A percentile compares a stretch with the other conserved stretches of the same genome.
Conservation (phyloP, 1,140 invertebrate genomes). For the Wiebesia pumilae region DNA sequence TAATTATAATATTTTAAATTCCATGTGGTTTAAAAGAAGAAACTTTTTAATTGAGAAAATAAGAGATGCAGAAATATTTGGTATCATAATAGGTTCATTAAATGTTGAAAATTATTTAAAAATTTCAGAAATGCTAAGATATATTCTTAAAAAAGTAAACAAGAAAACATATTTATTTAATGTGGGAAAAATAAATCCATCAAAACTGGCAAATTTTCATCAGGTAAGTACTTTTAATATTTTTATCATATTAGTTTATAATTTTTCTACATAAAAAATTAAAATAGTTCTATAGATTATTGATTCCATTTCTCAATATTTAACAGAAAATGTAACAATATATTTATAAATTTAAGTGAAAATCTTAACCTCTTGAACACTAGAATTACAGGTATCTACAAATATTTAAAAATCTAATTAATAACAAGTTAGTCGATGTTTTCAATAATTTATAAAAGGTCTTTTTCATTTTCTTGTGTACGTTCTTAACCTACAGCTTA, state of each 20-base stretch:
- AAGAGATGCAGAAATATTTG: constrained; percentile 90
- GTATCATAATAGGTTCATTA: constrained; percentile 92
- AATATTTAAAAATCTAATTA: too few relatives aligned
- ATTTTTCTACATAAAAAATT: not conserved
- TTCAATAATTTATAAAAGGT: too few relatives aligned
- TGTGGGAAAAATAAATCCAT: constrained; percentile 93
- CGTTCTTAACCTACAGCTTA: too few relatives aligned
- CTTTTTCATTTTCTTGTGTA: too few relatives aligned
- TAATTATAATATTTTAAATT: constrained; percentile 71
- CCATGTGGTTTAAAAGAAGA: constrained; percentile 83
- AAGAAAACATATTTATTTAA: constrained; percentile 94
- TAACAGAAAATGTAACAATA: too few relatives aligned
- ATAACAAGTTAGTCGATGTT: too few relatives aligned
- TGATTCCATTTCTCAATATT: too few relatives aligned
- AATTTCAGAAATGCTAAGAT: constrained; percentile 85
- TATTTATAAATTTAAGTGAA: too few relatives aligned
- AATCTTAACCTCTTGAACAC: too few relatives aligned
- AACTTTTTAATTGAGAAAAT: constrained; percentile 90
- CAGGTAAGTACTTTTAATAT: constrained; percentile 77
- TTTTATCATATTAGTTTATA: not conserved
- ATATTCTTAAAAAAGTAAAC: constrained; percentile 81
- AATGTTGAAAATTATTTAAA: constrained; percentile 87
- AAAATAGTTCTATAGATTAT: too few relatives aligned
- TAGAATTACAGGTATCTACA: too few relatives aligned
- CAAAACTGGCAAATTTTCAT: constrained; percentile 94